These are phyloP conservation scores for Sinocyclocheilus maitianheensis DNA, from an alignment of 2,113 vertebrate species.

Conservation along the genomic window DNA sequence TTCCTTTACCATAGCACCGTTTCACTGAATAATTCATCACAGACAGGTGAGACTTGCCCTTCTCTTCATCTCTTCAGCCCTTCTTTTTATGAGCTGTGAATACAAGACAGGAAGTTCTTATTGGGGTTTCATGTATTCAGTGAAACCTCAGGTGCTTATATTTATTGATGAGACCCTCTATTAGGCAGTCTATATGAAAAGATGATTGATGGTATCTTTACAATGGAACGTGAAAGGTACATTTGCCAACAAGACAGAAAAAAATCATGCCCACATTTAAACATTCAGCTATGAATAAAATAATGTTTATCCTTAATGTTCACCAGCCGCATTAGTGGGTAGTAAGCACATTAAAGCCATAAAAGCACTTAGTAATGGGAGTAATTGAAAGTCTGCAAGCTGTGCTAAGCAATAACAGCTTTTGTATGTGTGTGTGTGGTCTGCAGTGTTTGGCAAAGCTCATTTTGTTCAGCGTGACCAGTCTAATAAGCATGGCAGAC, in stretches of 20 bases:
- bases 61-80: slow-evolving; percentile 22
- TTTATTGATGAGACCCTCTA: not conserved
- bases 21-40: slow-evolving; percentile 51
- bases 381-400: slow-evolving; percentile 21
- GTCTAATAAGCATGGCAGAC: slow-evolving; percentile 18
- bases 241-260: not conserved
- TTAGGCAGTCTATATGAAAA: not conserved
- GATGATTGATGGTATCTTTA: slow-evolving; percentile 9
- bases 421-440: slow-evolving; percentile 23
- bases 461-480: slow-evolving; percentile 22
- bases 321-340: not conserved
- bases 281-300: not conserved
- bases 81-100: not conserved
- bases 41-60: slow-evolving; percentile 49
- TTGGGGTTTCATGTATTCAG: slow-evolving; percentile 49
- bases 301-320: not conserved
- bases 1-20: slow-evolving; percentile 22
- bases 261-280: not conserved
- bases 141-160: slow-evolving; percentile 37
- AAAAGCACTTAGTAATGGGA: slow-evolving; percentile 26
- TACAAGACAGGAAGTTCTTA: slow-evolving; percentile 7
- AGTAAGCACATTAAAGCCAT: slow-evolving; percentile 3
- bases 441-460: slow-evolving; percentile 11
- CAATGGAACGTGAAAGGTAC: not conserved
- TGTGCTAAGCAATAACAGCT: slow-evolving; percentile 33